These are phyloP conservation scores for Trachelus troglodyta DNA, from an alignment of 2,888 invertebrate species.

Conservation along the genomic window DNA sequence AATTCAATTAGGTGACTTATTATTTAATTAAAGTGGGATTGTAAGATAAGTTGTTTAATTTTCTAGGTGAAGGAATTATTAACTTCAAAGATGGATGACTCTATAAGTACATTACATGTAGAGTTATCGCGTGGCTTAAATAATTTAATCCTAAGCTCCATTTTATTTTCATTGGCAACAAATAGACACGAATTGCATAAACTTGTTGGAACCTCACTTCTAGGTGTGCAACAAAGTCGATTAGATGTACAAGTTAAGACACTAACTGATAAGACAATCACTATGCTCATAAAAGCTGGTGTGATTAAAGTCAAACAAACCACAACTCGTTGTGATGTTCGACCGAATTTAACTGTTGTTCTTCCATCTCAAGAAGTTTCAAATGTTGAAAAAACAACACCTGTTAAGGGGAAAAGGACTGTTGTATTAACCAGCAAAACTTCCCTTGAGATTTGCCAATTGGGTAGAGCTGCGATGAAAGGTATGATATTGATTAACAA, in stretches of 20 bases:
- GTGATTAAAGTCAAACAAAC: slow-evolving; percentile 58
- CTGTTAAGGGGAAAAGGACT: slow-evolving; percentile 31
- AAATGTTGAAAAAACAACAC: slow-evolving; percentile 22
- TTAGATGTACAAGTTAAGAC: slow-evolving; percentile 64
- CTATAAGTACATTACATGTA: slow-evolving; percentile 71
- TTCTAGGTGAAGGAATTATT: slow-evolving; percentile 69
- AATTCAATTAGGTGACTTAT: background rate
- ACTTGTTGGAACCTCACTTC: slow-evolving; percentile 73
- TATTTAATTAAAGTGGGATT: background rate
- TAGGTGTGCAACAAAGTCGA: slow-evolving; percentile 73
- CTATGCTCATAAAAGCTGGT: slow-evolving; percentile 65
- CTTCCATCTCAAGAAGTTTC: slow-evolving; percentile 47
- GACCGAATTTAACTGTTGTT: slow-evolving; percentile 49
- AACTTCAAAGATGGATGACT: slow-evolving; percentile 77
- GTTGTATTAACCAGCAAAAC: slow-evolving; percentile 63
- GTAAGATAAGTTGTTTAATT: background rate
- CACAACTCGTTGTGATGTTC: slow-evolving; percentile 35
- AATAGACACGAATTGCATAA: slow-evolving; percentile 69
- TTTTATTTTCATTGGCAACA: slow-evolving; percentile 74
- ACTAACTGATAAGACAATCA: slow-evolving; percentile 66
- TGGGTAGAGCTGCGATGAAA: slow-evolving; percentile 87
- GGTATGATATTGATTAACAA: slow-evolving; percentile 64
- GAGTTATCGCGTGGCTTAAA: slow-evolving; percentile 70
- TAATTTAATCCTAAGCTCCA: slow-evolving; percentile 76
- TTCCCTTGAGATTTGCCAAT: slow-evolving; percentile 71